Evolutionary conservation across 2,797 vertebrate genomes (phyloP).

Genomic region (Cygnus olor): DNA sequence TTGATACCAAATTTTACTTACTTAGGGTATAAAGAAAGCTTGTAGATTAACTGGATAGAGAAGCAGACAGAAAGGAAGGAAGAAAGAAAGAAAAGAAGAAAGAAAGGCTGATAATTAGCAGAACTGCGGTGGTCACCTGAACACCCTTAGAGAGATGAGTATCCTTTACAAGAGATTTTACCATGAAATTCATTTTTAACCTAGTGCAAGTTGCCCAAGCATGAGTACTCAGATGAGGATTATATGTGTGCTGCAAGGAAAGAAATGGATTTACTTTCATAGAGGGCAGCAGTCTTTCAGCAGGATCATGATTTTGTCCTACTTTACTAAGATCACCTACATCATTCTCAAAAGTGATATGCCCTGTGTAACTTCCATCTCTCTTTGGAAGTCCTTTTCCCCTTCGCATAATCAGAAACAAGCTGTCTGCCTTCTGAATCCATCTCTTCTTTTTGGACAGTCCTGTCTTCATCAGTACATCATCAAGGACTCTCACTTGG

Average conservation of each 20-base stretch:
- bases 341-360: neutral
- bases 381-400: neutral
- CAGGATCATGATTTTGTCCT: neutral
- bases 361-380: neutral
- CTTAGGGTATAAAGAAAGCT: neutral
- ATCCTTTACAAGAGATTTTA: neutral
- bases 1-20: neutral
- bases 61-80: rapidly evolving
- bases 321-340: neutral
- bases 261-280: neutral
- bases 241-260: neutral
- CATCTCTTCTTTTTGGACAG: slow-evolving; percentile 15
- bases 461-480: slow-evolving; percentile 42
- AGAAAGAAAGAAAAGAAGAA: neutral
- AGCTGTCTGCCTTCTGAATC: neutral
- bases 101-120: neutral
- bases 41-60: neutral
- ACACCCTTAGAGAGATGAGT: neutral
- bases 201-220: neutral
- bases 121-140: neutral
- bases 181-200: neutral
- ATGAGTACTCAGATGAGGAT: neutral
- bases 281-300: neutral
- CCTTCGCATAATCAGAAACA: slow-evolving; percentile 13
- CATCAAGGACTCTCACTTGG: slow-evolving; percentile 37